Evolutionary conservation across 2,797 vertebrate species (phyloP).

Genomic region (Hyperoplus immaculatus): DNA sequence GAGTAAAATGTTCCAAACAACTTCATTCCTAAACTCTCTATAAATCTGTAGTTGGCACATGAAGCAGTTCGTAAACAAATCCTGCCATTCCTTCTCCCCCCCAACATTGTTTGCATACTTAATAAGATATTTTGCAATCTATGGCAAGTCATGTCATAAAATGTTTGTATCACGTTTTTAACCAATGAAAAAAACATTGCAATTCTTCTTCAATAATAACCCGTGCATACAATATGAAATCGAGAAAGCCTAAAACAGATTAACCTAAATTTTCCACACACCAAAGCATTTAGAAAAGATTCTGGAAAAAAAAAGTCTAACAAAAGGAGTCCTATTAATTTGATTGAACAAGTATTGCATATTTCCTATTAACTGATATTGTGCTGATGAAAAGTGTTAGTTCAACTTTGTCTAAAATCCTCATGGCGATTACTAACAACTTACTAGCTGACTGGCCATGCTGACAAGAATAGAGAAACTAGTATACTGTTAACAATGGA

Average conservation of each 20-base stretch:
- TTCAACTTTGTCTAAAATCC: slow-evolving; percentile 1
- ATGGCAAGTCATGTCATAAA: neutral
- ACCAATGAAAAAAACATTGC: neutral
- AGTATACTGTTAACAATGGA: neutral
- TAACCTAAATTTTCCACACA: neutral
- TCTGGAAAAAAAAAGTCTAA: neutral
- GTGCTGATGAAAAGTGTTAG: neutral
- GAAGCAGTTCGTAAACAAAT: slow-evolving; percentile 28
- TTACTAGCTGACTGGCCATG: too few species aligned
- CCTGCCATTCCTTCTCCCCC: neutral
- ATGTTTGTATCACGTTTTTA: neutral
- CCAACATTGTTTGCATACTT: neutral
- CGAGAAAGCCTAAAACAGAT: neutral
- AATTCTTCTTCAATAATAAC: neutral
- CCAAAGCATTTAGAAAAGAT: neutral
- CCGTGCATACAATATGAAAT: neutral
- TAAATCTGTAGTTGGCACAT: slow-evolving; percentile 47
- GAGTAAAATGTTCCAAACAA: slow-evolving; percentile 34
- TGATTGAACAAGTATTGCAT: neutral
- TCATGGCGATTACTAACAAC: neutral
- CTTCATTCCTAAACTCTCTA: slow-evolving; percentile 36
- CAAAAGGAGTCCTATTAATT: neutral
- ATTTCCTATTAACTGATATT: neutral
- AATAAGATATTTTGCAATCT: slow-evolving; percentile 1
- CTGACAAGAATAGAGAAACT: neutral